Base-by-base conservation (phyloP, 2,797 vertebrate species). In the Pogoniulus pusillus region DNA sequence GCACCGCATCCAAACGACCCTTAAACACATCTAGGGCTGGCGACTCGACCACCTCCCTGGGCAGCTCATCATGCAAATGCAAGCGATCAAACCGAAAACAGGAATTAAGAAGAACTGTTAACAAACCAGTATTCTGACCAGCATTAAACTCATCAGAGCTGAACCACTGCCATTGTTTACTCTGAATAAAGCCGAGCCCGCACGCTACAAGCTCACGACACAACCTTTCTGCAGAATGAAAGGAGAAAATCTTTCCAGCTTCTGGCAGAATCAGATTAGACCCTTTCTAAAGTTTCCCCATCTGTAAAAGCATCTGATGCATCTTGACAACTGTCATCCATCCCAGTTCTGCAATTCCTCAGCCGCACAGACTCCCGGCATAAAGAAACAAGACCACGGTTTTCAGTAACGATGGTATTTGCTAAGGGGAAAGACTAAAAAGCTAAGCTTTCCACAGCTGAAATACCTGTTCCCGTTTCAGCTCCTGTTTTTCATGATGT, bases 211-310 rank as follows among this genome's bases (percentile, higher is more conserved):
- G 91, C 87, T 95, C 94, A 65, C 24, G 74, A 93, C 79, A 96
- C 77, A 83, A 92, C 91, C 94, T 96, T 94, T 75, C 92, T 23
- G 62, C 66, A 83, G 54, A 87, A 75, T 3, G 18, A 95, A 92
- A 93, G 10, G 19, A 89, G 55, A 85, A 41, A 87, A 74, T 39
- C 76, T 70, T 90, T 43, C 70, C 93, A 43, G 85, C 82, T 93
- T 84, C 83, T 93, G 90, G 82, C 55, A 22, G 30, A 72, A 70
- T 49, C 85, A 97, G 84, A 97, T 94, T 77, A 96, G 83, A 95
- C 81, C 54, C 86, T 63, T 90, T 89, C 91, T 94, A 51, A 95
- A 95, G 82, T 95, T 91, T 85, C 72, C 68, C 85, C 72, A 72
- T 78, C 94, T 95, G 87, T 94, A 94, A 95, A 94, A 80, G 65